phyloP scores from a whole-genome alignment of 1,140 invertebrate species.

The Zophobas morio region DNA sequence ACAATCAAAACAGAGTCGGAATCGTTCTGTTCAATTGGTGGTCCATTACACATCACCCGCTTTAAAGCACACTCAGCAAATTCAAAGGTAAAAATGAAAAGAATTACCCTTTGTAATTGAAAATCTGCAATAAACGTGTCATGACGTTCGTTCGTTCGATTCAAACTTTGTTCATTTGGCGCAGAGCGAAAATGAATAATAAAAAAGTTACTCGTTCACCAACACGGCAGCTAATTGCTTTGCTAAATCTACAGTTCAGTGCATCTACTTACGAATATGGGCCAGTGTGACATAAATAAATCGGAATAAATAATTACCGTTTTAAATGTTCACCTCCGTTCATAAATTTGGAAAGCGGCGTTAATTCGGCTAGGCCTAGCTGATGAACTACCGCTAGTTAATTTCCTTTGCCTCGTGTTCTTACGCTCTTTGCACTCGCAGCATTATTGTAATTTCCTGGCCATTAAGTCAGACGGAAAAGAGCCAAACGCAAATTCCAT shows the following conservation, averaged over 20 bases:
- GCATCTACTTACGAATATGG: background rate
- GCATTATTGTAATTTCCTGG: constrained; percentile 57
- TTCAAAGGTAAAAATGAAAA: constrained; percentile 2
- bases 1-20: no score
- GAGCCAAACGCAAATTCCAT: constrained; percentile 38
- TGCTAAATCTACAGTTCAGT: background rate
- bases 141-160: constrained; percentile 3
- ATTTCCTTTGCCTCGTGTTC: constrained; percentile 53
- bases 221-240: background rate
- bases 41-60: no score
- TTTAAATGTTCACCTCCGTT: constrained; percentile 3
- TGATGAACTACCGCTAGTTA: constrained; percentile 53
- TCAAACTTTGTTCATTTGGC: constrained; percentile 11
- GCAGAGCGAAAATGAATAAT: constrained; percentile 7
- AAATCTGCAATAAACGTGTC: constrained; percentile 15
- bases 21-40: no score
- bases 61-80: no score
- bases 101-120: constrained; percentile 3
- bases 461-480: constrained; percentile 48
- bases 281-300: background rate
- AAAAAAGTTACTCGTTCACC: background rate
- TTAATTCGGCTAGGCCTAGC: constrained; percentile 37
- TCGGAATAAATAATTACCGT: constrained; percentile 22
- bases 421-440: constrained; percentile 52
- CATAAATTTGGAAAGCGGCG: constrained; percentile 27